These are phyloP conservation scores for Apistogramma diplotaenia DNA, from an alignment of 2,113 vertebrate species.

Conservation along the genomic window DNA sequence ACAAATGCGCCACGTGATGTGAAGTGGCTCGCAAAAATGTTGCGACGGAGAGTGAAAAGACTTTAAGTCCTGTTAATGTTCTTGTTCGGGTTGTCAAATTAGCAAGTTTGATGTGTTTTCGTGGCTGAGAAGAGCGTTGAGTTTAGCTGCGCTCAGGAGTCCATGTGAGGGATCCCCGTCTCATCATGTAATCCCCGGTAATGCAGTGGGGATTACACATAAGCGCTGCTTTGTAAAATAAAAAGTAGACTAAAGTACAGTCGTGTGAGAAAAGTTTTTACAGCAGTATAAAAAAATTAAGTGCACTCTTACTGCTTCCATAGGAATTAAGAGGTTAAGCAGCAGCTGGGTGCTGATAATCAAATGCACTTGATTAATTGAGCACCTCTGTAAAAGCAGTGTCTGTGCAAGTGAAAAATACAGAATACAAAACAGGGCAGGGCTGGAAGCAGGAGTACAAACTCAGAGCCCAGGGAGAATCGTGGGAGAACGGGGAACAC, in stretches of 20 bases:
- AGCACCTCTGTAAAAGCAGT: neutral
- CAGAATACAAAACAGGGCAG: too few species aligned
- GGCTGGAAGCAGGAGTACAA: too few species aligned
- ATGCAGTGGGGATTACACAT: too few species aligned
- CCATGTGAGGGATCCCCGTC: too few species aligned
- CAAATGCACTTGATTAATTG: neutral
- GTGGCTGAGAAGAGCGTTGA: neutral
- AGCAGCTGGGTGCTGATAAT: neutral
- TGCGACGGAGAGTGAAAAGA: neutral
- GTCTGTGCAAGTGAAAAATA: too few species aligned
- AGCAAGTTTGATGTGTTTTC: neutral
- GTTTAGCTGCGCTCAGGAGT: too few species aligned
- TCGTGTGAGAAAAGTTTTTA: too few species aligned
- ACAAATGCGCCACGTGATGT: neutral
- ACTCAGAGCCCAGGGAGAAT: too few species aligned
- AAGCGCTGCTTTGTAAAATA: too few species aligned
- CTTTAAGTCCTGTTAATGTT: neutral
- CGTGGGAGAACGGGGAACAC: too few species aligned
- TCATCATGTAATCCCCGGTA: too few species aligned
- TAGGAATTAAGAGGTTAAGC: neutral
- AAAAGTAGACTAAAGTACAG: too few species aligned
- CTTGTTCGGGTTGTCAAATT: neutral
- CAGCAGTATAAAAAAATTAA: neutral
- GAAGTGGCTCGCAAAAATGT: neutral
- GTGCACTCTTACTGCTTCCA: neutral